Conservation (phyloP, 2,888 invertebrate genomes). For the Dryocosmus kuriphilus region DNA sequence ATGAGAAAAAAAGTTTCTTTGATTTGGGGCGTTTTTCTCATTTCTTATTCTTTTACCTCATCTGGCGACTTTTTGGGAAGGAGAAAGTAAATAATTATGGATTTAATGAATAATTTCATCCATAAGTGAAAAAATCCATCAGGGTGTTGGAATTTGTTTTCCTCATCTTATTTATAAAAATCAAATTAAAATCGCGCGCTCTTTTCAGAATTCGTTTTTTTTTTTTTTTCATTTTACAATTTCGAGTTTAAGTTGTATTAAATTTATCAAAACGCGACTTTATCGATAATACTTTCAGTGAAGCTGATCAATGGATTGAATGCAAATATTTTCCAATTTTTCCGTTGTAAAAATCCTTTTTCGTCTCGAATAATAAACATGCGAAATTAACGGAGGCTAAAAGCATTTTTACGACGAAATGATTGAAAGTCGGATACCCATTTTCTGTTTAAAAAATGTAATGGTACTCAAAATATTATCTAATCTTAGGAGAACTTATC, state of each 20-base stretch:
- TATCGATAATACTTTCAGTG: background rate
- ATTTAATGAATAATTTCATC: too few species aligned
- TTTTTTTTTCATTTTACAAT: background rate
- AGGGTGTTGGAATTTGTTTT: constrained; percentile 45
- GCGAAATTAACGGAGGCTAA: constrained; percentile 28
- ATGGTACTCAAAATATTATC: background rate
- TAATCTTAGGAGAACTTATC: too few species aligned
- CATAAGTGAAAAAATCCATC: constrained; percentile 54
- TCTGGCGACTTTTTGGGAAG: too few species aligned
- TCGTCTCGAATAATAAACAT: constrained; percentile 24
- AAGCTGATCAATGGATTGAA: constrained; percentile 4
- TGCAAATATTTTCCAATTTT: constrained; percentile 19
- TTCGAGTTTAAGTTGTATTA: too few species aligned
- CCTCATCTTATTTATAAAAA: constrained; percentile 30
- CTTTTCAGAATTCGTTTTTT: constrained; percentile 1
- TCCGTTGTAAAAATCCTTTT: constrained; percentile 34
- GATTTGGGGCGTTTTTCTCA: constrained; percentile 41
- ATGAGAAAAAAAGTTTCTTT: too few species aligned
- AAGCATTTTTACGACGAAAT: constrained; percentile 35
- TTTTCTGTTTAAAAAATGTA: background rate
- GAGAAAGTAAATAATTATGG: too few species aligned
- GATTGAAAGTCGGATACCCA: background rate
- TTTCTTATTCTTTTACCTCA: too few species aligned
- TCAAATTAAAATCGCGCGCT: background rate
- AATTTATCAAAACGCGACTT: background rate